Evolutionary conservation across 2,113 vertebrate species (phyloP).

Genomic region (Puma concolor): DNA sequence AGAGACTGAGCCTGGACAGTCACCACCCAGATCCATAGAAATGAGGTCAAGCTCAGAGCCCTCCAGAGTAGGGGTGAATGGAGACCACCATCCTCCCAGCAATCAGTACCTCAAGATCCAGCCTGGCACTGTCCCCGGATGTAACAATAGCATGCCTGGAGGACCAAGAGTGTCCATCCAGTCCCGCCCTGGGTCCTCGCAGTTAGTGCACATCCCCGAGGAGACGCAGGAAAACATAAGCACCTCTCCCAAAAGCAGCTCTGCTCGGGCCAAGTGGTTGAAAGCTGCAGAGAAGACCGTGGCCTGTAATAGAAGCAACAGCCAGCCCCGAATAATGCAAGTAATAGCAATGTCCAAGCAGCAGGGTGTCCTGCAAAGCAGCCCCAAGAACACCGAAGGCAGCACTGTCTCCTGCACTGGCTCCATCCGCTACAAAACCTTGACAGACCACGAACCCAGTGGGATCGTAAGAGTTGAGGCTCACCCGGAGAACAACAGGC

Average conservation of each 20-base stretch:
- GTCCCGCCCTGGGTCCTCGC: slow-evolving; percentile 95
- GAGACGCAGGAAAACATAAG: slow-evolving; percentile 94
- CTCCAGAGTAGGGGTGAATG: slow-evolving; percentile 90
- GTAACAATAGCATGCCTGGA: slow-evolving; percentile 93
- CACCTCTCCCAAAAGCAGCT: slow-evolving; percentile 90
- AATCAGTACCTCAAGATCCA: slow-evolving; percentile 94
- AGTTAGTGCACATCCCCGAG: slow-evolving; percentile 97
- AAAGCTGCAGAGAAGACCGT: slow-evolving; percentile 95
- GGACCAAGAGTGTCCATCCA: slow-evolving; percentile 95
- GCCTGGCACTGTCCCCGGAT: slow-evolving; percentile 89
- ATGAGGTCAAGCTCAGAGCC: slow-evolving; percentile 94
- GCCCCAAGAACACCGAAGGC: slow-evolving; percentile 92
- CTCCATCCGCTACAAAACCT: slow-evolving; percentile 90
- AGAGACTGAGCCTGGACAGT: slow-evolving; percentile 90
- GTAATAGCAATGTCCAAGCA: slow-evolving; percentile 99
- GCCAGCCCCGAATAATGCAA: slow-evolving; percentile 96
- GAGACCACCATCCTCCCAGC: slow-evolving; percentile 89
- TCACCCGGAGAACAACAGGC: slow-evolving; percentile 94
- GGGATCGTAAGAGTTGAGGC: slow-evolving; percentile 96
- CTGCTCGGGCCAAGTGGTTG: slow-evolving; percentile 94
- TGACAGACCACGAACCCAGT: slow-evolving; percentile 92
- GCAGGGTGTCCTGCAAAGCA: slow-evolving; percentile 95
- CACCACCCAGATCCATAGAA: slow-evolving; percentile 93
- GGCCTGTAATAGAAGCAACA: slow-evolving; percentile 89
- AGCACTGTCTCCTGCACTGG: slow-evolving; percentile 92